Evolutionary conservation across 2,113 vertebrate genomes (phyloP).

Genomic region (Podilymbus podiceps): DNA sequence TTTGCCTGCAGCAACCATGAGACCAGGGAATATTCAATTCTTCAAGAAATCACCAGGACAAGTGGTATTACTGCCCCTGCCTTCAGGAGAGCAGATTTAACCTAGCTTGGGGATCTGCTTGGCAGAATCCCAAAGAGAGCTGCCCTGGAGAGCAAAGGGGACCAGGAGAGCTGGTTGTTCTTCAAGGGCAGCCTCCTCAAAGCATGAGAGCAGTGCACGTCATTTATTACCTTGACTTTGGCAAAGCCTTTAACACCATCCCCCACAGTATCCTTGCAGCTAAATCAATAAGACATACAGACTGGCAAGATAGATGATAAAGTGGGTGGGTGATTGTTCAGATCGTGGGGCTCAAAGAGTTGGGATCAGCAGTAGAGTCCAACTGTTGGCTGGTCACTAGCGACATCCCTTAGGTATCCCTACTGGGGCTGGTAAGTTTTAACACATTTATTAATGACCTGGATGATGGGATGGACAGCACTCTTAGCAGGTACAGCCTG

Average conservation of each 20-base stretch:
- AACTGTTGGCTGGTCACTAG: neutral
- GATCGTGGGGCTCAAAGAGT: neutral
- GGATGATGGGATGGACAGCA: neutral
- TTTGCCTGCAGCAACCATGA: neutral
- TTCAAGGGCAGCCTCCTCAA: neutral
- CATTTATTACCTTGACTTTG: neutral
- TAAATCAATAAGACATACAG: neutral
- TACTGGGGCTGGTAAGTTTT: neutral
- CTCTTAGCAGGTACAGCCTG: neutral
- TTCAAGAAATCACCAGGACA: neutral
- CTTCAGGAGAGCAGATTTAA: neutral
- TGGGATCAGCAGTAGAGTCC: neutral
- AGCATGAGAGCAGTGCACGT: neutral
- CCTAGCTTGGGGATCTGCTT: neutral
- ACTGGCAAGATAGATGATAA: neutral
- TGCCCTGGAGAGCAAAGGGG: neutral
- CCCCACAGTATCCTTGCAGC: neutral
- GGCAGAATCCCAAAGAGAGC: neutral
- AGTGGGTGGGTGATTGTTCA: neutral
- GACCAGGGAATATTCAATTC: neutral
- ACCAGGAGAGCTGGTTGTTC: neutral
- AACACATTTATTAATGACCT: neutral
- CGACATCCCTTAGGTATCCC: rapidly evolving
- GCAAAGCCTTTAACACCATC: neutral
- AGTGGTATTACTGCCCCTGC: neutral